Percentiles rank a stretch among this genome's conserved stretches.
Conservation (phyloP, 2,113 vertebrate genomes). For the Platysternon megacephalum region DNA sequence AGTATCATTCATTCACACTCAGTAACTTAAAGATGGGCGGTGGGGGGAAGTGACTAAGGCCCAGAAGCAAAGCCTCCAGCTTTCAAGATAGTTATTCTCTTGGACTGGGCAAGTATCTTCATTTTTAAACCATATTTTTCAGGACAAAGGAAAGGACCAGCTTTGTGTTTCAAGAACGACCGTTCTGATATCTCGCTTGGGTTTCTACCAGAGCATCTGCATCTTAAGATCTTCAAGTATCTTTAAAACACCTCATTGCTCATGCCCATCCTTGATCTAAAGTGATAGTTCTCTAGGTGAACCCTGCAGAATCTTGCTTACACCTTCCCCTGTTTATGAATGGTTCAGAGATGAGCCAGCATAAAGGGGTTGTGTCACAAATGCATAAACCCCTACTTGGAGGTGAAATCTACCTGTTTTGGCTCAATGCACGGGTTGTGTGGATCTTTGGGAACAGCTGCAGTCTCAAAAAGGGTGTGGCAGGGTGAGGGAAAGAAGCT, state of each 20-base stretch:
- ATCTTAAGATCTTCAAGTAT: neutral
- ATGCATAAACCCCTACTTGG: neutral
- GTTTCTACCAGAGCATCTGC: neutral
- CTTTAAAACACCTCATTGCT: slow-evolving; percentile 9
- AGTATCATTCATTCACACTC: neutral
- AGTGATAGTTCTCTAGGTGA: neutral
- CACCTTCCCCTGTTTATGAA: neutral
- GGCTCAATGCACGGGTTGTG: neutral
- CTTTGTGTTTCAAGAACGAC: neutral
- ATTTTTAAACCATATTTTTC: neutral
- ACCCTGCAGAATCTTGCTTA: neutral
- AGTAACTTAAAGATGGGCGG: neutral
- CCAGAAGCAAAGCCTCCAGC: neutral
- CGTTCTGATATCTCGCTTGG: neutral
- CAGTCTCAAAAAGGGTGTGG: neutral
- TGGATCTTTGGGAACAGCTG: neutral
- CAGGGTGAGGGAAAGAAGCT: neutral
- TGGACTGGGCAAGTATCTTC: neutral
- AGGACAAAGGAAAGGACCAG: neutral
- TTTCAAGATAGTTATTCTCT: neutral
- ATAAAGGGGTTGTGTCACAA: fast-evolving
- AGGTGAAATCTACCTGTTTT: neutral
- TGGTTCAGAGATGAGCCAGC: neutral
- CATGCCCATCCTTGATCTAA: neutral
- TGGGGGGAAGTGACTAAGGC: slow-evolving; percentile 1